A percentile compares a stretch with the other conserved stretches of the same genome.
Evolutionary conservation across 2,113 vertebrate genomes (phyloP).

Genomic region (Rhinoderma darwinii): DNA sequence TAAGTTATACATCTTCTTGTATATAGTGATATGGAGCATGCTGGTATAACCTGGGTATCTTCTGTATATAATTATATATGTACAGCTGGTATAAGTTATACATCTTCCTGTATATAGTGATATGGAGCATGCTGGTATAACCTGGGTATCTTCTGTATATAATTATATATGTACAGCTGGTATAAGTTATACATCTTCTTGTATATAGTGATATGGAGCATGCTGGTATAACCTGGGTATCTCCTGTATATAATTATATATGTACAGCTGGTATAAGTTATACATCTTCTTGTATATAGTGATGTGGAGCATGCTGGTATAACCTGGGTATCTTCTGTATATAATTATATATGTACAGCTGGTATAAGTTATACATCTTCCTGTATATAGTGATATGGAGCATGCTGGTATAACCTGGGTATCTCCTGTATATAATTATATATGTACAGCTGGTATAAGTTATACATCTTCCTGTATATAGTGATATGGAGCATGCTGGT

Average conservation of each 20-base stretch:
- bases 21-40: not conserved
- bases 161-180: not conserved
- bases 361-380: not conserved
- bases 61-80: not conserved
- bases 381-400: not conserved
- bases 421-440: constrained; percentile 3
- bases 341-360: not conserved
- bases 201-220: not conserved
- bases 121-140: not conserved
- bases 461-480: not conserved
- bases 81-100: not conserved
- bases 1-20: not conserved
- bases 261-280: not conserved
- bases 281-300: not conserved
- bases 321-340: not conserved
- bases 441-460: not conserved
- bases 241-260: not conserved
- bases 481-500: not conserved
- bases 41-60: not conserved
- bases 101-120: not conserved
- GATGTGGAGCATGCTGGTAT: not conserved
- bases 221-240: not conserved
- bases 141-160: not conserved
- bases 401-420: not conserved
- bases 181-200: not conserved